Percentiles rank a stretch among this genome's conserved stretches.
Evolutionary conservation across 2,888 invertebrate species (phyloP).

Genomic region (Phanerotoma sp.): DNA sequence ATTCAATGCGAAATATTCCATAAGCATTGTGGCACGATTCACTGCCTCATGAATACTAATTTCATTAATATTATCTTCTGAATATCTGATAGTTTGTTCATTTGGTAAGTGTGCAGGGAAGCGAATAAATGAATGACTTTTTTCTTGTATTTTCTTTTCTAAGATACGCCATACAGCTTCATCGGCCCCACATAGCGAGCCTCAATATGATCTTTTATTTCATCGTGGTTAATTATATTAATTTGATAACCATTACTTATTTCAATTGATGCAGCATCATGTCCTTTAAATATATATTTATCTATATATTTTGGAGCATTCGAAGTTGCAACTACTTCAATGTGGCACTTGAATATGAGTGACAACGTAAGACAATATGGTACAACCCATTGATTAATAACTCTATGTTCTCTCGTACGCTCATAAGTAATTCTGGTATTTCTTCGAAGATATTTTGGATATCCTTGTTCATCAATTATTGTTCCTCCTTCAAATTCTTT

Average conservation of each 20-base stretch:
- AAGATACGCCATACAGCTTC: constrained; percentile 34
- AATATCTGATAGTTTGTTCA: constrained; percentile 22
- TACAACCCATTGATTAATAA: constrained; percentile 47
- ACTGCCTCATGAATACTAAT: neutral
- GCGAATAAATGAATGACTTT: constrained; percentile 29
- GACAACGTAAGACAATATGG: constrained; percentile 38
- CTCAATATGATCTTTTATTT: constrained; percentile 32
- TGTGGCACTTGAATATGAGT: constrained; percentile 34
- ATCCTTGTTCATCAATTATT: constrained; percentile 33
- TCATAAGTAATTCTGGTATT: constrained; percentile 28
- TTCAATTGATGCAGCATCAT: too few relatives aligned
- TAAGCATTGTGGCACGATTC: neutral
- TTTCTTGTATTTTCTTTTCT: constrained; percentile 31
- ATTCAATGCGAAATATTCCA: neutral
- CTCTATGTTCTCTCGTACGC: constrained; percentile 18
- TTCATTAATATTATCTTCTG: constrained; percentile 15
- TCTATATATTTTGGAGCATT: constrained; percentile 37
- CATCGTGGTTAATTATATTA: too few relatives aligned
- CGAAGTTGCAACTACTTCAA: constrained; percentile 38
- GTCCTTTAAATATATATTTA: constrained; percentile 38
- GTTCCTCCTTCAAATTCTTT: constrained; percentile 35
- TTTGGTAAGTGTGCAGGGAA: constrained; percentile 31
- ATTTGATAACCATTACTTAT: too few relatives aligned
- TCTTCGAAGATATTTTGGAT: too few relatives aligned
- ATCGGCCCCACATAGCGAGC: constrained; percentile 33